Evolutionary conservation across 2,113 vertebrate genomes (phyloP).

Genomic region (Carassius auratus): DNA sequence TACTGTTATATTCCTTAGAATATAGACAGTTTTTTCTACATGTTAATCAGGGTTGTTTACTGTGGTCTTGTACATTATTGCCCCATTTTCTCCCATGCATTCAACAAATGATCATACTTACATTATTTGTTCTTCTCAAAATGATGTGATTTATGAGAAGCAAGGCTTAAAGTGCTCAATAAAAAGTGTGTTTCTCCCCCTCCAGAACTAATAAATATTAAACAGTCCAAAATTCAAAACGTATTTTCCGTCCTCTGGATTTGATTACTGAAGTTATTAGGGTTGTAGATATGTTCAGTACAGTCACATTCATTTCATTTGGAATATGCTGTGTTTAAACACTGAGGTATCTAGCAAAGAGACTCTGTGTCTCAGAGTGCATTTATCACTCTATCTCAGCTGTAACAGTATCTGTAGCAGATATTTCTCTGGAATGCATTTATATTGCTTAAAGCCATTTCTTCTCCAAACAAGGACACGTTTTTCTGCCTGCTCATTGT

Average conservation of each 20-base stretch:
- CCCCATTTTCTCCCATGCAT: not conserved
- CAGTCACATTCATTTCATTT: conserved; percentile 9
- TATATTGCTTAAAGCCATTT: conserved; percentile 11
- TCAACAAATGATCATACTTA: conserved; percentile 54
- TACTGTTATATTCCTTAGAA: not conserved
- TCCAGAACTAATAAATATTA: conserved; percentile 62
- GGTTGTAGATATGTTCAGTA: conserved; percentile 3
- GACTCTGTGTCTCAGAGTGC: conserved; percentile 11
- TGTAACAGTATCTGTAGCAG: conserved; percentile 31
- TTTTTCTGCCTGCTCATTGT: not conserved
- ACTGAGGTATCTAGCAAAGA: conserved; percentile 19
- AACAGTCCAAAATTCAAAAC: conserved; percentile 59
- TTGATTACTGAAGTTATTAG: conserved; percentile 60
- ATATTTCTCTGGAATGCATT: conserved; percentile 37
- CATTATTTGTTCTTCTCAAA: conserved; percentile 58
- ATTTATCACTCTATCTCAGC: conserved; percentile 24
- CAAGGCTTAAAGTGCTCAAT: conserved; percentile 62
- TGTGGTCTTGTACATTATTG: not conserved
- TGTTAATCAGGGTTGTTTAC: not conserved
- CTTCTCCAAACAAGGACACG: conserved; percentile 33
- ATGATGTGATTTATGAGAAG: conserved; percentile 63
- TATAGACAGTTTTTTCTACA: not conserved
- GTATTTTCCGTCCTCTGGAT: conserved; percentile 65
- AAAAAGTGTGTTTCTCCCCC: conserved; percentile 62
- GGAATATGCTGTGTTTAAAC: conserved; percentile 23